A percentile compares a stretch with the other conserved stretches of the same genome.
Conservation (phyloP, 2,888 invertebrate genomes). For the Luperina nickerlii region DNA sequence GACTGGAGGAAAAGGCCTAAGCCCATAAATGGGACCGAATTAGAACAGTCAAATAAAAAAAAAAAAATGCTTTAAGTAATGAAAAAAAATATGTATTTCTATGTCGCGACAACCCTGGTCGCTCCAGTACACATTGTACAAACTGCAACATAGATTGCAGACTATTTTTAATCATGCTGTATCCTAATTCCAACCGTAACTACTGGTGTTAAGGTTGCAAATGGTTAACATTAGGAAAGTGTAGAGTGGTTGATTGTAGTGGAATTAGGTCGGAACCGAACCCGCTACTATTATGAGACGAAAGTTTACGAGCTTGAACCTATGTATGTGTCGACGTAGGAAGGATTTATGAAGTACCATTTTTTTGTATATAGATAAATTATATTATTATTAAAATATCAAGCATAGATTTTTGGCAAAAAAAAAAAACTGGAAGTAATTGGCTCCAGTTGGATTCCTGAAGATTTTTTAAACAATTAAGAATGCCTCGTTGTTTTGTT, state of each 20-base stretch:
- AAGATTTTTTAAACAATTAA: too few relatives aligned
- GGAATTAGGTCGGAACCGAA: conserved; percentile 80
- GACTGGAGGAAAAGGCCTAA: too few relatives aligned
- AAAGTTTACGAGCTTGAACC: conserved; percentile 49
- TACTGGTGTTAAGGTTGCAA: conserved; percentile 53
- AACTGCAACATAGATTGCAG: conserved; percentile 65
- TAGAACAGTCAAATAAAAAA: too few relatives aligned
- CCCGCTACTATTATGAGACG: conserved; percentile 65
- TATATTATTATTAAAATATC: too few relatives aligned
- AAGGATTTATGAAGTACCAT: conserved; percentile 7
- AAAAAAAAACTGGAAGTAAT: too few relatives aligned
- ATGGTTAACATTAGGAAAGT: conserved; percentile 23
- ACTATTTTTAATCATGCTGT: conserved; percentile 62
- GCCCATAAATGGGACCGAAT: too few relatives aligned
- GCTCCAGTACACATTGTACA: conserved; percentile 64
- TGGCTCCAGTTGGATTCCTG: too few relatives aligned
- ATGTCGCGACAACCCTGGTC: conserved; percentile 51
- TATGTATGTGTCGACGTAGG: conserved; percentile 27
- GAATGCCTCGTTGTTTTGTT: too few relatives aligned
- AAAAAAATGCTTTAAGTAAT: too few relatives aligned
- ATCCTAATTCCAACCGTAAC: conserved; percentile 58
- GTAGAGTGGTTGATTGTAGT: conserved; percentile 58
- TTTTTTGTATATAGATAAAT: background rate
- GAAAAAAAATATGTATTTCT: too few relatives aligned
- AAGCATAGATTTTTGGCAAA: background rate